phyloP scores from a whole-genome alignment of 2,797 vertebrate species.

The Sarcoramphus papa region DNA sequence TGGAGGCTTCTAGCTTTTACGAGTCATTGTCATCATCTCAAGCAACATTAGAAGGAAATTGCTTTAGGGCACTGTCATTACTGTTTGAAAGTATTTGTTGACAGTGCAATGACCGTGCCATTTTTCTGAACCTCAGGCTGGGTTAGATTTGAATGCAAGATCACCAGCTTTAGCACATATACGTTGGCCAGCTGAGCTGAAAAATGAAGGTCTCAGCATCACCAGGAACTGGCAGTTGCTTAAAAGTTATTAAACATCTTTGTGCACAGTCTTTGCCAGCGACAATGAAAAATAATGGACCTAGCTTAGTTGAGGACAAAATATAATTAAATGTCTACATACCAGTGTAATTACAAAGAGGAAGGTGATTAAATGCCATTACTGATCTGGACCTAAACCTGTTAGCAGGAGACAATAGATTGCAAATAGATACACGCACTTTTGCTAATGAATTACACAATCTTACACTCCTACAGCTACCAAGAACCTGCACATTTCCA shows the following conservation, averaged over 20 bases:
- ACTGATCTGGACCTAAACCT: not conserved
- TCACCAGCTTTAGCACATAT: not conserved
- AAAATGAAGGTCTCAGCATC: not conserved
- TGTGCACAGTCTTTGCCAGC: not conserved
- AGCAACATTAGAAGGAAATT: not conserved
- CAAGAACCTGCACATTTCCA: not conserved
- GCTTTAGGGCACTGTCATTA: not conserved
- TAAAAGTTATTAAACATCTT: not conserved
- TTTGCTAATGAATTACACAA: not conserved
- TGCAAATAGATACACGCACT: not conserved
- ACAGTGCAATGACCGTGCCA: not conserved
- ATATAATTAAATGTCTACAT: not conserved
- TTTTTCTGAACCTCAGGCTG: not conserved
- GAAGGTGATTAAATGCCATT: not conserved
- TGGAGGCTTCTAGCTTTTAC: not conserved
- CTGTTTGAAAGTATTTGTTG: not conserved
- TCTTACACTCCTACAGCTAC: not conserved
- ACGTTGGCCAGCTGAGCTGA: not conserved
- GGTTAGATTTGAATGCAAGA: not conserved
- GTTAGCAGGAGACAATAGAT: not conserved
- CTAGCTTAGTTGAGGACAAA: not conserved
- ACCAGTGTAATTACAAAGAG: not conserved
- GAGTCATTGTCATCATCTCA: not conserved
- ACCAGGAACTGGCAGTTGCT: not conserved
- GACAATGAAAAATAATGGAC: not conserved